Percentiles rank a stretch among this genome's conserved stretches.
Conservation (phyloP, 2,113 vertebrate genomes). For the Malurus alboscapulatus region DNA sequence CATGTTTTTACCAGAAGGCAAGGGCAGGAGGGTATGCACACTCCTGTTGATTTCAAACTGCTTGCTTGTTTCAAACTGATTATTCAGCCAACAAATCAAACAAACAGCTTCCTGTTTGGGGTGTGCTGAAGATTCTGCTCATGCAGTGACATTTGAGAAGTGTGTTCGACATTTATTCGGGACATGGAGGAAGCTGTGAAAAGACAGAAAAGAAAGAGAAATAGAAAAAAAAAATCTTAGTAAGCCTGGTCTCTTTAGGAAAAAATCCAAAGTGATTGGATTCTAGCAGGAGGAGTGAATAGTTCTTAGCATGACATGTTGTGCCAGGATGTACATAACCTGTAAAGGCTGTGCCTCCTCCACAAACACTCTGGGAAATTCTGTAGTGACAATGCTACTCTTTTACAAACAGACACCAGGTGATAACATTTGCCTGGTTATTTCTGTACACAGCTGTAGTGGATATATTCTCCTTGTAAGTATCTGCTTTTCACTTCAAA, state of each 20-base stretch:
- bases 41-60: background rate
- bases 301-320: background rate
- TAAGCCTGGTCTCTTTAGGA: background rate
- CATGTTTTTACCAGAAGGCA: background rate
- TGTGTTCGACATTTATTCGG: background rate
- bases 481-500: background rate
- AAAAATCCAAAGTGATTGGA: background rate
- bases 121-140: background rate
- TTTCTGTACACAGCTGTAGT: background rate
- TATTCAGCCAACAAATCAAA: background rate
- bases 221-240: background rate
- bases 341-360: background rate
- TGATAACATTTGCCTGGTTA: background rate
- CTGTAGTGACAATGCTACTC: background rate
- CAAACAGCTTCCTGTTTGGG: accelerated
- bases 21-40: accelerated
- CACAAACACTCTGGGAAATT: background rate
- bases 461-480: background rate
- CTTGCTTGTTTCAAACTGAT: background rate
- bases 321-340: background rate
- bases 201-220: background rate
- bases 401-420: background rate
- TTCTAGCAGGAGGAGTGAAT: background rate
- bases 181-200: background rate
- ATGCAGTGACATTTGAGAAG: background rate